phyloP scores from a whole-genome alignment of 2,797 vertebrate genomes.

The Squalus acanthias region DNA sequence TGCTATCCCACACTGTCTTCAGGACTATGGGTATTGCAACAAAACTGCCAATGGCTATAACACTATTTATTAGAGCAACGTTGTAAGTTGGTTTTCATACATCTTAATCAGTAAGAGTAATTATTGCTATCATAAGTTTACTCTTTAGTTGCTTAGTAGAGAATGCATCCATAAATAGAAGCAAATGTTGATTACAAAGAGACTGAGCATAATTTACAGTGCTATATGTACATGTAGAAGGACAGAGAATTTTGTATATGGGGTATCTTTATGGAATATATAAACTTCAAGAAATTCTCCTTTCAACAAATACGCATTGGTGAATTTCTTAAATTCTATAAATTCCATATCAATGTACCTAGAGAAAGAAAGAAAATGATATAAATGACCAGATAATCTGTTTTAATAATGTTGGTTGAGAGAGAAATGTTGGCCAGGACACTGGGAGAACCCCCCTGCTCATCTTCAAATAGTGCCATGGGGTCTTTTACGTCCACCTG shows the following conservation, averaged over 20 bases:
- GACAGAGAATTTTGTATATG: neutral
- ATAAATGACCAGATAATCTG: neutral
- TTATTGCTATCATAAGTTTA: neutral
- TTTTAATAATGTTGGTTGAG: neutral
- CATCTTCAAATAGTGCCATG: neutral
- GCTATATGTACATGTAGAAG: neutral
- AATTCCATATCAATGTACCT: neutral
- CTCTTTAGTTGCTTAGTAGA: neutral
- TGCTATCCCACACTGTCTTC: neutral
- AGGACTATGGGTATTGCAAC: neutral
- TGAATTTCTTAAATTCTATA: neutral
- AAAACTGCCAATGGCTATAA: neutral
- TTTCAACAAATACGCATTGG: neutral
- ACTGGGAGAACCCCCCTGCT: neutral
- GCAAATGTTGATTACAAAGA: neutral
- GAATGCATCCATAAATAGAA: neutral
- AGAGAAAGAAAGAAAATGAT: neutral
- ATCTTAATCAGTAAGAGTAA: neutral
- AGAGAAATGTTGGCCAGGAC: neutral
- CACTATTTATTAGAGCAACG: neutral
- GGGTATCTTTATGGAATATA: neutral
- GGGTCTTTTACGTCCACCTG: neutral
- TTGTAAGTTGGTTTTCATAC: neutral
- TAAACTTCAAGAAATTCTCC: neutral
- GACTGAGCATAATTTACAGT: neutral